phyloP scores from a whole-genome alignment of 2,797 vertebrate genomes.

The Parambassis ranga region DNA sequence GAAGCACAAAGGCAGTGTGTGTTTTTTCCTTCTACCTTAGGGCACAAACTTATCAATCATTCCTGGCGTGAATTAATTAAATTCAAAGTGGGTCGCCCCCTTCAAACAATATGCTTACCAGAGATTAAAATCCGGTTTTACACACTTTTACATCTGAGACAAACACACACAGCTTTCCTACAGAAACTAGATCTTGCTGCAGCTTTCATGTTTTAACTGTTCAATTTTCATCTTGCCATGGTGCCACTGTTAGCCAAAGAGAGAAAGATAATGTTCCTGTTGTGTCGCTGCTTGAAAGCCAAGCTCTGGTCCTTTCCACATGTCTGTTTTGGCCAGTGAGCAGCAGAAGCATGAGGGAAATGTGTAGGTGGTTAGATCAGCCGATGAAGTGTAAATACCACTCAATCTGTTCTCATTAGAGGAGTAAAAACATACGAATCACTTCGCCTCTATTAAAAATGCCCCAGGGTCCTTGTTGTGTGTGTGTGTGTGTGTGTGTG shows the following conservation, averaged over 20 bases:
- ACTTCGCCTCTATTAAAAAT: constrained; percentile 76
- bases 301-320: constrained; percentile 66
- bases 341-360: constrained; percentile 67
- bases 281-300: constrained; percentile 62
- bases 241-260: constrained; percentile 47
- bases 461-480: constrained; percentile 67
- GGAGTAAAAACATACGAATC: constrained; percentile 76
- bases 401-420: constrained; percentile 83
- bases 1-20: too few relatives aligned
- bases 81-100: background rate
- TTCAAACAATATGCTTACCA: background rate
- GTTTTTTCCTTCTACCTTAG: too few relatives aligned
- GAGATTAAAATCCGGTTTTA: constrained; percentile 1
- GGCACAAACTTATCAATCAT: too few relatives aligned
- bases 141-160: background rate
- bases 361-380: constrained; percentile 77
- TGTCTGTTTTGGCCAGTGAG: constrained; percentile 73
- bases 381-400: constrained; percentile 83
- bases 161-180: background rate
- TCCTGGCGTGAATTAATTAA: too few relatives aligned
- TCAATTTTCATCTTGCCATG: constrained; percentile 31
- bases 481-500: constrained; percentile 31
- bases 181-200: constrained; percentile 19
- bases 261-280: constrained; percentile 60
- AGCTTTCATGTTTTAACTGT: constrained; percentile 29